Base-by-base conservation (phyloP, 2,888 invertebrate genomes). In the Microctonus aethiopoides region DNA sequence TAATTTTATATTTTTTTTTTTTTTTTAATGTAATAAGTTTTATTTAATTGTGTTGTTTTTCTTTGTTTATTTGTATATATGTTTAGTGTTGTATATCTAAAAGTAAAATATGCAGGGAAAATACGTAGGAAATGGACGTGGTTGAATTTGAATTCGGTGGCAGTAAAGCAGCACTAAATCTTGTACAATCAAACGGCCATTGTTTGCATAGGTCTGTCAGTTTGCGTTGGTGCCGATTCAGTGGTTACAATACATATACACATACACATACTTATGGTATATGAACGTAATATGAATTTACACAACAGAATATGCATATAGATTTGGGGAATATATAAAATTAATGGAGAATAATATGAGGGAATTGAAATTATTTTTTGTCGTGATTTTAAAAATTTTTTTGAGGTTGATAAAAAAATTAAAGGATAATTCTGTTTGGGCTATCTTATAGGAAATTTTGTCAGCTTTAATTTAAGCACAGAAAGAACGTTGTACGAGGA, bases 101-200 rank as follows among this genome's bases (percentile, higher is more conserved):
- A 16, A 2, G 20, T n/a, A 16, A 46, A 46, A 16, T 39, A n/a
- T 29, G 29, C 7, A 29, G 29, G 29, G 7, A 29, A 5, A 29
- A 5, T 7, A 7, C 7, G 26, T 52, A 41, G 54, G 24, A 57
- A 59, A 59, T 52, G 61, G 51, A 69, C 26, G 39, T 61, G 22
- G 63, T 51, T n/a, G 61, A 79, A 80, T 82, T 81, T 76, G 79
- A 77, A 83, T 83, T 80, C 80, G 78, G 78, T 78, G 76, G 80
- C 76, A 78, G 79, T 83, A 81, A 83, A 81, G 80, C 79, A 76
- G 78, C 77, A 80, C 77, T 83, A 84, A 84, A 84, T 84, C 82
- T 83, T 80, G 80, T 79, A 81, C 81, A 81, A 84, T 83, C 82
- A 84, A 83, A 83, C 74, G 77, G 80, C 81, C 79, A 84, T 83